Percentiles rank a stretch among this genome's conserved stretches.
Evolutionary conservation across 2,113 vertebrate species (phyloP).

Genomic region (Anolis carolinensis): DNA sequence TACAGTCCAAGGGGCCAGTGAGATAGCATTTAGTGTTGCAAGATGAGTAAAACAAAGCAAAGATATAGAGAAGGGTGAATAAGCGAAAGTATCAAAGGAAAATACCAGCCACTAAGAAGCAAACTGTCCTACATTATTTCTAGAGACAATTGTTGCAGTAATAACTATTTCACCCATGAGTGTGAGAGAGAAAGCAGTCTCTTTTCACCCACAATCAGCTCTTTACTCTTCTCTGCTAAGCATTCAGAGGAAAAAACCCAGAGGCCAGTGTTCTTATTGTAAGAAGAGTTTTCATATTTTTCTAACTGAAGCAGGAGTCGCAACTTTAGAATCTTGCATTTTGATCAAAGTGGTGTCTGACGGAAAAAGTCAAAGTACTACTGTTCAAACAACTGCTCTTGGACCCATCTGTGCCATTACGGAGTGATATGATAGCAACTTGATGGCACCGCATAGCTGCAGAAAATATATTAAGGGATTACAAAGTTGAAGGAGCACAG

Average conservation of each 20-base stretch:
- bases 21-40: constrained; percentile 15
- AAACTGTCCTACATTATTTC: constrained; percentile 33
- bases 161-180: constrained; percentile 43
- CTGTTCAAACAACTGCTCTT: constrained; percentile 33
- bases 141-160: constrained; percentile 45
- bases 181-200: constrained; percentile 36
- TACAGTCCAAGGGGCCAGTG: constrained; percentile 32
- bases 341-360: constrained; percentile 49
- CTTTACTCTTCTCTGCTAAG: constrained; percentile 64
- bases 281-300: constrained; percentile 56
- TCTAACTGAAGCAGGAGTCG: constrained; percentile 36
- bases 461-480: constrained; percentile 38
- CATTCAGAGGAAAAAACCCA: constrained; percentile 39
- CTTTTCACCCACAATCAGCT: constrained; percentile 31
- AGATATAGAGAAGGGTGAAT: constrained; percentile 24
- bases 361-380: constrained; percentile 31
- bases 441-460: neutral
- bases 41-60: constrained; percentile 45
- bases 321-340: constrained; percentile 24
- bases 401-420: constrained; percentile 48
- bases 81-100: constrained; percentile 27
- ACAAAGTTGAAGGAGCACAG: neutral
- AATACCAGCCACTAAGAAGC: neutral
- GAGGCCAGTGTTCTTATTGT: constrained; percentile 31
- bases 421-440: constrained; percentile 1